Conservation (phyloP, 2,888 invertebrate genomes). For the Thereva unica region DNA sequence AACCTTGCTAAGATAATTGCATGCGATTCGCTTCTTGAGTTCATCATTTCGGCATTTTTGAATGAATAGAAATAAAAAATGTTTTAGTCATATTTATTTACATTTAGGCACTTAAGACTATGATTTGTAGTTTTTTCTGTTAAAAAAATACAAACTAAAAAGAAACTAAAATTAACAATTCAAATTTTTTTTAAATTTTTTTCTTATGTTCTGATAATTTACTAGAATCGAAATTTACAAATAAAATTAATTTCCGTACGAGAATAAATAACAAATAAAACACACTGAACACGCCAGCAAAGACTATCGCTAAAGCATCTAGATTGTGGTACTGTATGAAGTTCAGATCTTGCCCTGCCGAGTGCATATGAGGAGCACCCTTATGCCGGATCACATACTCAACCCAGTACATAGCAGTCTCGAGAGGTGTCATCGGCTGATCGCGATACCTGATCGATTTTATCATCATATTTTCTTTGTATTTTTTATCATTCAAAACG, state of each 20-base stretch:
- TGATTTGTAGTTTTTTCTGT: no score
- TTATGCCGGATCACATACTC: slow-evolving; percentile 53
- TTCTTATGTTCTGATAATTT: no score
- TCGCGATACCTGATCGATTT: slow-evolving; percentile 51
- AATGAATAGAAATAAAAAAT: no score
- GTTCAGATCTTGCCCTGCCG: slow-evolving; percentile 50
- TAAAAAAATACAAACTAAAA: no score
- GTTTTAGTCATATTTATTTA: no score
- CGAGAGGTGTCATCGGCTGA: slow-evolving; percentile 50
- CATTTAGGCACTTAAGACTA: no score
- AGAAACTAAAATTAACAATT: no score
- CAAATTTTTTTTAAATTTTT: no score
- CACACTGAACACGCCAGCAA: slow-evolving; percentile 36
- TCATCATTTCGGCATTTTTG: no score
- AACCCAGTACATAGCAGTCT: slow-evolving; percentile 54
- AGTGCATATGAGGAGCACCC: slow-evolving; percentile 51
- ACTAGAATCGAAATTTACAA: no score
- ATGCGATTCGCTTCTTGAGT: no score
- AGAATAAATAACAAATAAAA: slow-evolving; percentile 16
- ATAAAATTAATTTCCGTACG: slow-evolving; percentile 10
- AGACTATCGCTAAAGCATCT: slow-evolving; percentile 48
- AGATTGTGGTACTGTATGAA: slow-evolving; percentile 48
- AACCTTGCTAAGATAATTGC: no score
- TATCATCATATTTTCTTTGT: slow-evolving; percentile 40
- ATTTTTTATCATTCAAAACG: slow-evolving; percentile 46